Evolutionary conservation across 1,140 invertebrate genomes (phyloP).

Genomic region (Rhopalosiphum maidis): DNA sequence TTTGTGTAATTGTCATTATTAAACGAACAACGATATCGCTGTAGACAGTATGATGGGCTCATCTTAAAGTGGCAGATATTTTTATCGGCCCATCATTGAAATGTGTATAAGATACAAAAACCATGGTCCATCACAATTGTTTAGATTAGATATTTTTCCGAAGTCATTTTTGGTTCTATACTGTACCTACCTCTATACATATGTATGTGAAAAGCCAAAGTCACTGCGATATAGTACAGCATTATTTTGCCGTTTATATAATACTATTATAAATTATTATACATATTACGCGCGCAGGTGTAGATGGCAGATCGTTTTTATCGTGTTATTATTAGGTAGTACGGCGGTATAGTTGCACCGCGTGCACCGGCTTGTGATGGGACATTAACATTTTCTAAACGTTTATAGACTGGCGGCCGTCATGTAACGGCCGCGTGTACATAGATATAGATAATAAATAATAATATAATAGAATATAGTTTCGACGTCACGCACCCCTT

Average conservation of each 20-base stretch:
- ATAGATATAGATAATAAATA: neutral
- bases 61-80: neutral
- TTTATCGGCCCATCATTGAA: neutral
- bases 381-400: slow-evolving; percentile 30
- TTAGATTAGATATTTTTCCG: neutral
- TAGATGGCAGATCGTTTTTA: neutral
- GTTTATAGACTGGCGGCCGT: neutral
- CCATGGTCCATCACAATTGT: no score
- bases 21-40: neutral
- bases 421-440: neutral
- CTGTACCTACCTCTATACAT: no score
- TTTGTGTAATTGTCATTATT: no score
- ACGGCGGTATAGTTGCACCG: neutral
- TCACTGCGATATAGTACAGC: neutral
- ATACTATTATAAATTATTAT: neutral
- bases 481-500: neutral
- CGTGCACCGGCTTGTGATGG: neutral
- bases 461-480: neutral
- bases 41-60: neutral
- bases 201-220: neutral
- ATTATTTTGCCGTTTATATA: neutral
- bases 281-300: neutral
- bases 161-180: neutral
- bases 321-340: neutral
- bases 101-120: no score